These are phyloP conservation scores for Cryptotis parvus DNA, from an alignment of 2,113 vertebrate genomes.

Conservation along the genomic window DNA sequence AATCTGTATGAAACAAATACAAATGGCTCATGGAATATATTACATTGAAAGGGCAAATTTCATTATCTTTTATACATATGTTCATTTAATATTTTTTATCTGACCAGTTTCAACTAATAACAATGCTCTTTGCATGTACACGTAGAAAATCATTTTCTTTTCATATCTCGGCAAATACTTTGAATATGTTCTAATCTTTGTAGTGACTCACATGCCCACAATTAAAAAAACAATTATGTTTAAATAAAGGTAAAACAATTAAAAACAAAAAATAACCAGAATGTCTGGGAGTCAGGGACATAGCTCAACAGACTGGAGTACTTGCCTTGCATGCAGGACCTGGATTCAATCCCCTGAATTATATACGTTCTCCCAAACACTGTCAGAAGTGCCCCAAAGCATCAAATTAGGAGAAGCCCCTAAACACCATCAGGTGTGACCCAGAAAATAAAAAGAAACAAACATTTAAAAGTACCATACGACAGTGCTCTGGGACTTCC, in stretches of 20 bases:
- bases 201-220: constrained; percentile 31
- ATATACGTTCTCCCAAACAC: too few relatives aligned
- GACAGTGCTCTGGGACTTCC: too few relatives aligned
- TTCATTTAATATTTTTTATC: constrained; percentile 20
- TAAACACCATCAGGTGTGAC: too few relatives aligned
- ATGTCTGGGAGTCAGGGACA: not conserved
- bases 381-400: too few relatives aligned
- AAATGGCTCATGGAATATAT: not conserved
- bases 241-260: too few relatives aligned
- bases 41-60: constrained; percentile 9
- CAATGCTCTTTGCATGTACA: not conserved
- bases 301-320: too few relatives aligned
- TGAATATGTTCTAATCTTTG: not conserved
- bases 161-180: constrained; percentile 33
- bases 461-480: too few relatives aligned
- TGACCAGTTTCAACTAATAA: constrained; percentile 52
- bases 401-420: too few relatives aligned
- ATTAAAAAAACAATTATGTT: constrained; percentile 19
- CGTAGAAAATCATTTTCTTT: not conserved
- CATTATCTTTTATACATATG: constrained; percentile 9
- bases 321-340: too few relatives aligned
- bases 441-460: too few relatives aligned
- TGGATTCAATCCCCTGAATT: too few relatives aligned
- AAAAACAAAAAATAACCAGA: too few relatives aligned
- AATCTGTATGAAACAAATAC: not conserved